phyloP scores from a whole-genome alignment of 92 coral and sea anemone genomes.

The Parazoanthus swiftii region DNA sequence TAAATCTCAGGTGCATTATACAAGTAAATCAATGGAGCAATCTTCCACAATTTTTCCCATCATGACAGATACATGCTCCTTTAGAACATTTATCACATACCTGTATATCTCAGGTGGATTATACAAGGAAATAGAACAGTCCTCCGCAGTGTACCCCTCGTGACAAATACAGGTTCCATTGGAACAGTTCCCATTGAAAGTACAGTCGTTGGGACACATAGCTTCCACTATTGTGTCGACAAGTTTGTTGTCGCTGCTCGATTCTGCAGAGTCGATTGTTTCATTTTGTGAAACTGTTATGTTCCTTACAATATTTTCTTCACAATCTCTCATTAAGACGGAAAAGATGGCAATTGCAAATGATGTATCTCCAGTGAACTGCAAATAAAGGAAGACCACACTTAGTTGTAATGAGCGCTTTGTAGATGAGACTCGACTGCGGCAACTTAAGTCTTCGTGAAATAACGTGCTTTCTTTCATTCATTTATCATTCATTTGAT shows the following conservation, averaged over 20 bases:
- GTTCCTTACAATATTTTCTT: constrained; percentile 40
- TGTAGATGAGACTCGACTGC: too few relatives aligned
- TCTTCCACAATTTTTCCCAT: constrained; percentile 59
- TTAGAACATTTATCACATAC: constrained; percentile 54
- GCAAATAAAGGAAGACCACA: neutral
- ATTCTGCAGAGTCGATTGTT: neutral
- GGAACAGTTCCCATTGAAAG: constrained; percentile 67
- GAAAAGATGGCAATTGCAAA: constrained; percentile 20
- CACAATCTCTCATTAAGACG: constrained; percentile 29
- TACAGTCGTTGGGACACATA: constrained; percentile 79
- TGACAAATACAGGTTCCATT: constrained; percentile 72
- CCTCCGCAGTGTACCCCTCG: constrained; percentile 63
- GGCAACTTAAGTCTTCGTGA: too few relatives aligned
- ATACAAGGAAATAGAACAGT: constrained; percentile 68
- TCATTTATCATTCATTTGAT: too few relatives aligned
- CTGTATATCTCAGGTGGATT: constrained; percentile 61
- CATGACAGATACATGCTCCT: constrained; percentile 65
- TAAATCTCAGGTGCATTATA: constrained; percentile 57
- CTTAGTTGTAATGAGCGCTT: neutral
- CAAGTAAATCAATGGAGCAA: constrained; percentile 59
- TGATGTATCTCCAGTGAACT: constrained; percentile 36
- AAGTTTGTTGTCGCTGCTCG: constrained; percentile 10
- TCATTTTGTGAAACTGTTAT: constrained; percentile 30
- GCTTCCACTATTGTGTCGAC: constrained; percentile 51
- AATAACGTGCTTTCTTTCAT: too few relatives aligned